Base-by-base conservation (phyloP, 2,888 invertebrate genomes). In the Siphonodentalium dalli region DNA sequence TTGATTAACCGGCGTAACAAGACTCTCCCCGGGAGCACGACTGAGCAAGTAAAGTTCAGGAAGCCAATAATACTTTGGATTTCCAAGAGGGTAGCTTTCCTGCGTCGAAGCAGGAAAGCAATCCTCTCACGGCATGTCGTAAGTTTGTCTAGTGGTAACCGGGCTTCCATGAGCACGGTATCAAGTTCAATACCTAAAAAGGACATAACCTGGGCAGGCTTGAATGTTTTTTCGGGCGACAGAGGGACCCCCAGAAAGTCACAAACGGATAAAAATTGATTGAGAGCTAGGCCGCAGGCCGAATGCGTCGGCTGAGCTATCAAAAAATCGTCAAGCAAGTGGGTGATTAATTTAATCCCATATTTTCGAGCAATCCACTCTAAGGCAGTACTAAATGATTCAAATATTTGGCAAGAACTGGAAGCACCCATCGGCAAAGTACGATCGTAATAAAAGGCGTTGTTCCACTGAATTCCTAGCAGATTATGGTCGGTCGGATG, bases 241-340 rank as follows among this genome's bases (percentile, higher is more conserved):
- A 37, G 20, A 3, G 37, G 37, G n/a, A 37, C 23, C 2, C 37
- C 37, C 23, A 37, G 20, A 3, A 21, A 9, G 8, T 37, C 21
- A 37, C 15, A 37, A 21, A 11, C 11, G 2, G 8, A 3, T 2
- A 37, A 23, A 9, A 37, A 37, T 9, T 13, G 7, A 15, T 20
- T 3, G 20, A 37, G 9, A 37, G 37, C 37, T 13, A n/a, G 7
- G 18, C 9, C 23, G 18, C 21, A 9, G 8, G 26, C 18, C 8
- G 9, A 6, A 11, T 3, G 15, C 7, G 24, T 23, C 7, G 3
- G 5, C 8, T 23, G 43, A 11, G 43, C 2, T 18, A 54, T 38
- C 8, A 54, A 24, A 26, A 47, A 54, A 33, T 47, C 46, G 40
- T 52, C 52, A 7, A 52, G 26, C 11, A 52, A 20, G 35, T 52